Evolutionary conservation across 2,888 invertebrate genomes (phyloP), one percentile per base, ranked within the genome.

Genomic region (Timema podura): DNA sequence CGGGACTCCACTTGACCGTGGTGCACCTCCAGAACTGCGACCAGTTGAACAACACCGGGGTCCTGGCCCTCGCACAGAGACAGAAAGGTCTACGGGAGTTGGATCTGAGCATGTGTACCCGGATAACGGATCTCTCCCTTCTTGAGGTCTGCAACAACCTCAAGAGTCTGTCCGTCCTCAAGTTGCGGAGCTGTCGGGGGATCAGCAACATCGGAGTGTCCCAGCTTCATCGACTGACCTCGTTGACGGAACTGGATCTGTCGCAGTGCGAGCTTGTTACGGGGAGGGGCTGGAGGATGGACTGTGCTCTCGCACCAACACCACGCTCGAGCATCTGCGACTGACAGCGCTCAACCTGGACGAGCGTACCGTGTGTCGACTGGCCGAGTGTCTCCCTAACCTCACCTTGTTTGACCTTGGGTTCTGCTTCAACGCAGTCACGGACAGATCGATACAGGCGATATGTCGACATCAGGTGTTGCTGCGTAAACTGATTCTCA

Each of bases 401-500:
- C 80, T 91, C 61, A 83, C 81, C 0, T 79, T 83, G 44, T 81
- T 92, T 44, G 88, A 91, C 77, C 78, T 91, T 64, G 88, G 88
- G 71, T 87, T 86, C 75, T 91, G 91, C 77, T 87, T 88, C 74
- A 87, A 86, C 81, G 88, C 87, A n/a, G 87, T 91, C 0, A 90
- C 90, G 5, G 90, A 91, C 77, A 61, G 47, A 13, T 71, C 73
- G 9, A 68, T 73, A 30, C 88, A 91, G 81, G 86, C 85, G 59
- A 85, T 92, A 74, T 88, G 90, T 72, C 85, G 87, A 75, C 85
- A 89, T 75, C 84, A 90, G 76, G 78, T 84, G 15, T 80, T 83
- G 74, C 81, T 92, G 59, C 83, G 86, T 57, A 84, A 82, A 44
- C 82, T 92, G 64, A 86, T 86, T 71, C 79, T 92, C 71, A 87